Evolutionary conservation across 2,888 invertebrate genomes (phyloP).

Genomic region (Alcis repandata): DNA sequence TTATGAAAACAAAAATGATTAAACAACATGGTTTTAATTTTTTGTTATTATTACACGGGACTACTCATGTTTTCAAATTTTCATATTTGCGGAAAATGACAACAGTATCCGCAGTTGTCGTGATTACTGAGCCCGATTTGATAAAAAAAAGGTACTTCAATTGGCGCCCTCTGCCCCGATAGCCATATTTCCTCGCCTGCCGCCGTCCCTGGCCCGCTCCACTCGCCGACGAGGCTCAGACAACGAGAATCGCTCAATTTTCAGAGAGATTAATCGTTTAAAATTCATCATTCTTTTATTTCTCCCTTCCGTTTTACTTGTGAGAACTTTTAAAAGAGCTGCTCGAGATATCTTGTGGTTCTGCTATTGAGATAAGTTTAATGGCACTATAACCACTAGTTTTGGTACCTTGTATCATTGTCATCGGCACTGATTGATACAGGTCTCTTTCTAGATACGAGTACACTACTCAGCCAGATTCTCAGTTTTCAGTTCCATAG

Average conservation of each 20-base stretch:
- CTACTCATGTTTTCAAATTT: too few relatives aligned
- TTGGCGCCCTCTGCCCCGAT: background rate
- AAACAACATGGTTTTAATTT: too few relatives aligned
- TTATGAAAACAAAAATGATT: too few relatives aligned
- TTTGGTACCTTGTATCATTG: background rate
- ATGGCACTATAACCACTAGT: background rate
- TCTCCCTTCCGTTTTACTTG: slow-evolving; percentile 40
- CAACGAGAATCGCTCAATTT: slow-evolving; percentile 68
- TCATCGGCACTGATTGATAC: too few relatives aligned
- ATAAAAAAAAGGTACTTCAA: background rate
- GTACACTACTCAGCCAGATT: too few relatives aligned
- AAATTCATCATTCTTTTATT: slow-evolving; percentile 71
- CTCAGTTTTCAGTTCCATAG: too few relatives aligned
- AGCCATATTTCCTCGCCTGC: background rate
- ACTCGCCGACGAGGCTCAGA: slow-evolving; percentile 72
- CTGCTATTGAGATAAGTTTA: slow-evolving; percentile 14
- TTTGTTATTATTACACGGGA: too few relatives aligned
- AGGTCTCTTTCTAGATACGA: too few relatives aligned
- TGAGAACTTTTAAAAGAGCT: slow-evolving; percentile 40
- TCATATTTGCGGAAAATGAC: too few relatives aligned
- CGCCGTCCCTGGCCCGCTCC: slow-evolving; percentile 58
- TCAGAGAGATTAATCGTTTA: slow-evolving; percentile 80
- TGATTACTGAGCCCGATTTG: background rate
- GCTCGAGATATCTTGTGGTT: slow-evolving; percentile 20
- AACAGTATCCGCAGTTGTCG: too few relatives aligned